phyloP scores from a whole-genome alignment of 2,113 vertebrate species.

The Arothron firmamentum region DNA sequence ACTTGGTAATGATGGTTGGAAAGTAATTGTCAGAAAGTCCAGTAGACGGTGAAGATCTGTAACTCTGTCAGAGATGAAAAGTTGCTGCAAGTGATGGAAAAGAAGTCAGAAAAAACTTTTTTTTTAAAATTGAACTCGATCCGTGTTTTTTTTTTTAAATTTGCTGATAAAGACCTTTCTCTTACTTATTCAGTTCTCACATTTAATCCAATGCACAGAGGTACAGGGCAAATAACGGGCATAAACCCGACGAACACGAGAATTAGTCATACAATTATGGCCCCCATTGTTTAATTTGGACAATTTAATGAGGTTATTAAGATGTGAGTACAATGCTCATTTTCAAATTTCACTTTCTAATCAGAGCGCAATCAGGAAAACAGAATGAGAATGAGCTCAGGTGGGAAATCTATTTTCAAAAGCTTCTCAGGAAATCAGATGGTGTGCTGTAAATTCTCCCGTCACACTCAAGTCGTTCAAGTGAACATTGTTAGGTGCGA shows the following conservation, averaged over 20 bases:
- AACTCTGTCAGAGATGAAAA: no score
- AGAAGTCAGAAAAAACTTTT: no score
- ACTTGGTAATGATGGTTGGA: no score
- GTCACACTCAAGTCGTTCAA: conserved; percentile 9
- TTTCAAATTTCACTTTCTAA: conserved; percentile 65
- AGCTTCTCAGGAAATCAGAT: conserved; percentile 46
- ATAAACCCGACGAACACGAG: conserved; percentile 23
- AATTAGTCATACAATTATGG: conserved; percentile 55
- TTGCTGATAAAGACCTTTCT: no score
- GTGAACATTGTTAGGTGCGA: conserved; percentile 2
- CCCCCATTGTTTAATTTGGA: conserved; percentile 47
- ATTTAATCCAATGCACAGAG: conserved; percentile 5
- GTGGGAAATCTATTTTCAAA: conserved; percentile 67
- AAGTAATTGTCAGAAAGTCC: no score
- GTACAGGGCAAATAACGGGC: background rate
- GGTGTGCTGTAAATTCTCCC: conserved; percentile 21
- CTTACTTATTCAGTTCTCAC: no score
- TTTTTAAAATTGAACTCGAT: background rate
- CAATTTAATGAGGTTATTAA: conserved; percentile 62
- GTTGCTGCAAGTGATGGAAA: no score
- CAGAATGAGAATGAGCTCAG: conserved; percentile 60
- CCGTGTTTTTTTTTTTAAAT: no score
- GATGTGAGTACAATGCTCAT: conserved; percentile 45
- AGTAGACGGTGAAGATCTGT: no score
- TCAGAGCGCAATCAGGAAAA: conserved; percentile 61